Percentiles rank a stretch among this genome's conserved stretches.
Conservation (phyloP, 2,113 vertebrate genomes). For the Heterotis niloticus region DNA sequence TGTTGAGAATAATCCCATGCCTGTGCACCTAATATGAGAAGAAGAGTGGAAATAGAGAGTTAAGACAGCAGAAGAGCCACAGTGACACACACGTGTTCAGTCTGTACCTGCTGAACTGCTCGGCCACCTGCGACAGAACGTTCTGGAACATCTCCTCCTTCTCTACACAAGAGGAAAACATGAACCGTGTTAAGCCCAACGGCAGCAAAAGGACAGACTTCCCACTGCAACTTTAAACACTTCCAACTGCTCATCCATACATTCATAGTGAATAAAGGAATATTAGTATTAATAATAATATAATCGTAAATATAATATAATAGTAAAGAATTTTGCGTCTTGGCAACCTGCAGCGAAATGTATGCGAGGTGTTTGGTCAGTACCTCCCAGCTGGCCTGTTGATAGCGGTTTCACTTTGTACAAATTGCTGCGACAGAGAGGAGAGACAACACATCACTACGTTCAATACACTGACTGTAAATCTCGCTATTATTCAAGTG, state of each 20-base stretch:
- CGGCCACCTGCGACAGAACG: slow-evolving; percentile 80
- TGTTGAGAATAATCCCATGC: no score
- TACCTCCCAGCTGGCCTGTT: slow-evolving; percentile 78
- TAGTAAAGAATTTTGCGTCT: no score
- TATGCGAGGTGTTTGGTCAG: neutral
- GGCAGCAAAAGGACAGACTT: neutral
- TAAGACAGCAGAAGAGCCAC: neutral
- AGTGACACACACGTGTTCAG: neutral
- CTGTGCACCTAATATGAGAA: neutral
- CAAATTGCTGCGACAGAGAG: slow-evolving; percentile 67
- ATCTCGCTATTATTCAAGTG: neutral
- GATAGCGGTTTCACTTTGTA: slow-evolving; percentile 85
- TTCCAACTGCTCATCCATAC: neutral
- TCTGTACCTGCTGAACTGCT: slow-evolving; percentile 88
- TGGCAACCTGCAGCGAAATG: neutral
- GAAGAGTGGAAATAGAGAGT: neutral
- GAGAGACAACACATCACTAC: neutral
- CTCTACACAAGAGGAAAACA: slow-evolving; percentile 62
- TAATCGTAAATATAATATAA: no score
- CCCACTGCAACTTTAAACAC: neutral
- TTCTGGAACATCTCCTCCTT: slow-evolving; percentile 89
- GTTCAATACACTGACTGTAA: neutral
- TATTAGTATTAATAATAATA: no score
- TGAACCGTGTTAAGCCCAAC: neutral
- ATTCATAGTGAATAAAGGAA: neutral